Percentiles rank a stretch among this genome's conserved stretches.
These are phyloP conservation scores for Ditula angustiorana DNA, from an alignment of 2,888 invertebrate species.

Conservation along the genomic window DNA sequence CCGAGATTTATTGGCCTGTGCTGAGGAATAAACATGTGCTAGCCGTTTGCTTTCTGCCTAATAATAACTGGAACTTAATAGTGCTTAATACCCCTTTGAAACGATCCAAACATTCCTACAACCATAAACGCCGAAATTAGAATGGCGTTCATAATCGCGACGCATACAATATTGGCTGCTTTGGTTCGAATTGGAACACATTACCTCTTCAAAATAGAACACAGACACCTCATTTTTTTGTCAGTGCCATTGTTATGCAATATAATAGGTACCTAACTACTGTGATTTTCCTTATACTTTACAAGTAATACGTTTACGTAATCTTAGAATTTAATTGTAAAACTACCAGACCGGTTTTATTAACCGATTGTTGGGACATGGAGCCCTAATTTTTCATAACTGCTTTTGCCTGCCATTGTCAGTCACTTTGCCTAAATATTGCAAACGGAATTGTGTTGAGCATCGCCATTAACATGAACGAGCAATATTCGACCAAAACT, in stretches of 20 bases:
- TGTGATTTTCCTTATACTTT: neutral
- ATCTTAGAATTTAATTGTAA: neutral
- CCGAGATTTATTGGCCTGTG: constrained; percentile 71
- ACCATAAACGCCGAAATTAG: constrained; percentile 53
- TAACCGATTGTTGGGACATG: neutral
- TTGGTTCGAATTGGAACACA: constrained; percentile 4
- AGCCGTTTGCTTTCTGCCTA: constrained; percentile 68
- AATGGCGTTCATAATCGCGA: constrained; percentile 41
- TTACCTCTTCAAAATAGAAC: neutral
- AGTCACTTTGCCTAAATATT: too few species aligned
- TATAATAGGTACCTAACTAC: too few species aligned
- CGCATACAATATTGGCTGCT: constrained; percentile 33
- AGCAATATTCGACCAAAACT: too few species aligned
- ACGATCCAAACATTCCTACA: constrained; percentile 64
- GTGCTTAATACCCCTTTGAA: constrained; percentile 67
- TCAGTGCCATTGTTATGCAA: neutral
- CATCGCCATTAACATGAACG: too few species aligned
- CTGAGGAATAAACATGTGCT: constrained; percentile 74
- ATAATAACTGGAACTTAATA: constrained; percentile 75
- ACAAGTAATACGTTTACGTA: neutral
- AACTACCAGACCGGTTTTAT: neutral
- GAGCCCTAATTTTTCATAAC: neutral
- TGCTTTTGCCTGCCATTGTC: too few species aligned
- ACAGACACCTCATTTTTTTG: neutral
- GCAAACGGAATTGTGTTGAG: too few species aligned